phyloP scores from a whole-genome alignment of 2,888 invertebrate species.

The Galerucella nymphaeae region DNA sequence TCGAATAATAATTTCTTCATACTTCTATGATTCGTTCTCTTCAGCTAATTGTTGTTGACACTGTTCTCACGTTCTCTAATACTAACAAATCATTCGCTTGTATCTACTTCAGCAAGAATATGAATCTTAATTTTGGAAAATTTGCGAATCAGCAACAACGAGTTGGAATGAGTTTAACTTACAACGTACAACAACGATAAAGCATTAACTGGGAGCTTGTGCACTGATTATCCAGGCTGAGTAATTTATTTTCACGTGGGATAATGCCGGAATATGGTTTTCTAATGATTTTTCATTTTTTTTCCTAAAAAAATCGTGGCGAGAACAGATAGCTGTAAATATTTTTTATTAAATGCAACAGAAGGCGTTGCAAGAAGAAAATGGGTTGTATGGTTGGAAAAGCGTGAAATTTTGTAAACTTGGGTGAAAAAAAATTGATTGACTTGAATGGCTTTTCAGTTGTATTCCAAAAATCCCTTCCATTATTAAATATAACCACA shows the following conservation, averaged over 20 bases:
- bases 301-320: too few relatives aligned
- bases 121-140: conserved; percentile 24
- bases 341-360: too few relatives aligned
- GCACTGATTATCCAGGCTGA: background rate
- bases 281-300: too few relatives aligned
- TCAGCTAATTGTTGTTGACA: background rate
- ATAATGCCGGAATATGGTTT: too few relatives aligned
- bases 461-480: too few relatives aligned
- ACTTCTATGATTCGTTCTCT: conserved; percentile 22
- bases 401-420: too few relatives aligned
- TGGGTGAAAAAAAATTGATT: too few relatives aligned
- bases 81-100: conserved; percentile 29
- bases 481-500: too few relatives aligned
- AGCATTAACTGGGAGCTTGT: background rate
- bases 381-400: too few relatives aligned
- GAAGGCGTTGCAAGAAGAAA: too few relatives aligned
- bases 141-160: background rate
- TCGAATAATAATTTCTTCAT: background rate
- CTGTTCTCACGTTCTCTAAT: conserved; percentile 22
- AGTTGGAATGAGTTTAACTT: conserved; percentile 1
- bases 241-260: background rate
- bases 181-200: background rate
- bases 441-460: too few relatives aligned
- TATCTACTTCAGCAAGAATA: conserved; percentile 23
- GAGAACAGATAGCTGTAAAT: too few relatives aligned